Conservation (phyloP, 1,140 invertebrate genomes). For the Myzus persicae region DNA sequence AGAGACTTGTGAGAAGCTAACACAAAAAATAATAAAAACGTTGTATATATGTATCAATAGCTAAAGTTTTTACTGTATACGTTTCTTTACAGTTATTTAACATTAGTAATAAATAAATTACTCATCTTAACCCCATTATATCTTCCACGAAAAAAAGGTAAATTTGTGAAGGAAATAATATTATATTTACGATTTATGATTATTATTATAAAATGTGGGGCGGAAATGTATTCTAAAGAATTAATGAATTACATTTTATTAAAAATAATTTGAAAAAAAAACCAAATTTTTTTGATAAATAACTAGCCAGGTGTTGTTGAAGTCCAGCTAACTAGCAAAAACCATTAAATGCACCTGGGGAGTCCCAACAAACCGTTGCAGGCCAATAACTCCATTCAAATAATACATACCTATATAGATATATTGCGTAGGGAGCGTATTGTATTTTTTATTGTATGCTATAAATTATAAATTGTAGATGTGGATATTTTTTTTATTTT, state of each 20-base stretch:
- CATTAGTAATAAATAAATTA: not conserved
- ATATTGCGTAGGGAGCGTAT: not conserved
- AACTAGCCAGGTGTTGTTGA: not conserved
- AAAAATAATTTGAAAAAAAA: not conserved
- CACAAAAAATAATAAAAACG: not conserved
- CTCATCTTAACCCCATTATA: not conserved
- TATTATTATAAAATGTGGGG: not conserved
- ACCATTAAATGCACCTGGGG: not conserved
- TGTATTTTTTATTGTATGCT: not conserved
- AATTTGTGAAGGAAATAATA: not conserved
- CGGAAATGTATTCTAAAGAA: not conserved
- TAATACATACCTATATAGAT: not conserved
- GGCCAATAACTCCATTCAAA: conserved; percentile 24
- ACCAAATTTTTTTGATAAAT: not conserved
- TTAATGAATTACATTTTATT: not conserved
- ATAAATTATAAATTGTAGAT: not conserved
- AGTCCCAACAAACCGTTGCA: not conserved
- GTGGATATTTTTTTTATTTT: not conserved
- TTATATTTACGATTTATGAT: not conserved
- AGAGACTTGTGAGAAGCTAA: not conserved
- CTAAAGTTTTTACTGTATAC: no score
- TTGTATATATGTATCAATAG: not conserved
- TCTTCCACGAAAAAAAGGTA: not conserved
- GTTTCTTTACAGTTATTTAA: not conserved
- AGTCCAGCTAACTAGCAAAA: not conserved